Percentiles rank a stretch among this genome's conserved stretches.
phyloP scores from a whole-genome alignment of 2,113 vertebrate genomes.

The Cyprinodon tularosa region DNA sequence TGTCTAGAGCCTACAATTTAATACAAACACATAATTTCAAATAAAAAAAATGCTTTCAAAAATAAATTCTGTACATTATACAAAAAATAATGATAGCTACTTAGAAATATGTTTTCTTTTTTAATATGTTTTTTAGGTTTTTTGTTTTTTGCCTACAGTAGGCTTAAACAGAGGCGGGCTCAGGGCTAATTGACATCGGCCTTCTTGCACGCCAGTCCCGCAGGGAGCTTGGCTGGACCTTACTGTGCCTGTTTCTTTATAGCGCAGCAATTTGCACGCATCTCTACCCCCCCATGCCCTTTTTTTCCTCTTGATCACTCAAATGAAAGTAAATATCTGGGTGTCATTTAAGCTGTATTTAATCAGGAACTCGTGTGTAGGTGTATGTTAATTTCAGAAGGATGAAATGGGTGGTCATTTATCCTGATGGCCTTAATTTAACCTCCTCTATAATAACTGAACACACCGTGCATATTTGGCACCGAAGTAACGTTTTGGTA shows the following conservation, averaged over 20 bases:
- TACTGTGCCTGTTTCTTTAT: slow-evolving; percentile 63
- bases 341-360: not conserved
- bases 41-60: no score
- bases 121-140: not conserved
- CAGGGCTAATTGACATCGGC: slow-evolving; percentile 74
- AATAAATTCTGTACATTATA: no score
- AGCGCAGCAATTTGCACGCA: slow-evolving; percentile 63
- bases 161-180: slow-evolving; percentile 42
- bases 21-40: no score
- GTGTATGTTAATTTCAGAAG: not conserved
- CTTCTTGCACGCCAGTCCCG: slow-evolving; percentile 79
- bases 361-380: not conserved
- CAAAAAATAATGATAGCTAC: no score
- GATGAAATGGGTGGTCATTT: slow-evolving; percentile 2
- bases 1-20: no score
- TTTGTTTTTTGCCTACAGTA: not conserved
- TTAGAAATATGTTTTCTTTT: not conserved
- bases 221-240: slow-evolving; percentile 61
- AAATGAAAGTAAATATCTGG: not conserved
- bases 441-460: slow-evolving; percentile 3
- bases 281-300: slow-evolving; percentile 56
- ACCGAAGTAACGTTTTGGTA: not conserved
- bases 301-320: not conserved
- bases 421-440: slow-evolving; percentile 2
- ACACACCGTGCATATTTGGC: slow-evolving; percentile 1